Evolutionary conservation across 37 sponge, comb jelly and placozoan species (phyloP).

Genomic region (Corticium candelabrum): DNA sequence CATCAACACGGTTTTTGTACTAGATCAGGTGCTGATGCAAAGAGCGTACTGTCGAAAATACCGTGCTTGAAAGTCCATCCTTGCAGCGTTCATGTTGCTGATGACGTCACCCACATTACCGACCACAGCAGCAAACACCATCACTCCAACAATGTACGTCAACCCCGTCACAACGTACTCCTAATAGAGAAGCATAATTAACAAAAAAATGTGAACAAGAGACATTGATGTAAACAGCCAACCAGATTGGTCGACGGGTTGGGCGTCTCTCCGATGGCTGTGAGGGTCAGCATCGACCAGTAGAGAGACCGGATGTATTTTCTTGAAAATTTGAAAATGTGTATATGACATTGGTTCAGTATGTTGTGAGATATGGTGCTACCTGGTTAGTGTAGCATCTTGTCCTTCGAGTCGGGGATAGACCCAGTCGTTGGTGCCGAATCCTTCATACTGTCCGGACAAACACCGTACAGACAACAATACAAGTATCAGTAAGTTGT

Average conservation of each 20-base stretch:
- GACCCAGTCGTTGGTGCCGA: not conserved
- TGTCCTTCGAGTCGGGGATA: not conserved
- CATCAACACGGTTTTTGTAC: no score
- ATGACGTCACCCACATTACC: slow-evolving; percentile 58
- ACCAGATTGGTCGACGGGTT: slow-evolving; percentile 44
- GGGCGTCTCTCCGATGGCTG: slow-evolving; percentile 59
- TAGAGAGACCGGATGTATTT: slow-evolving; percentile 64
- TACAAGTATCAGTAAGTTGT: no score
- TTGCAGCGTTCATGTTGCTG: slow-evolving; percentile 43
- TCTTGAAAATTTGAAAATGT: not conserved
- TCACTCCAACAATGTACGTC: slow-evolving; percentile 34
- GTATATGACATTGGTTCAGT: no score
- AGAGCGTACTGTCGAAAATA: no score
- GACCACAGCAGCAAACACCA: slow-evolving; percentile 61
- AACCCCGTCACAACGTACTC: slow-evolving; percentile 25
- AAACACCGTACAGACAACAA: no score
- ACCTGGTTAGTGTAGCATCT: not conserved
- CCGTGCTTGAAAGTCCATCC: slow-evolving; percentile 43
- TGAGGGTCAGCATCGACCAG: slow-evolving; percentile 72
- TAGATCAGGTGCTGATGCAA: no score
- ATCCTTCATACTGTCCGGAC: slow-evolving; percentile 2
- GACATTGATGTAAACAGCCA: not conserved
- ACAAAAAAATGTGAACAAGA: not conserved
- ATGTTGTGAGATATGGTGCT: no score
- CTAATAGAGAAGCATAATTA: slow-evolving; percentile 7